phyloP scores from a whole-genome alignment of 2,797 vertebrate genomes.

The Notolepis coatsorum region DNA sequence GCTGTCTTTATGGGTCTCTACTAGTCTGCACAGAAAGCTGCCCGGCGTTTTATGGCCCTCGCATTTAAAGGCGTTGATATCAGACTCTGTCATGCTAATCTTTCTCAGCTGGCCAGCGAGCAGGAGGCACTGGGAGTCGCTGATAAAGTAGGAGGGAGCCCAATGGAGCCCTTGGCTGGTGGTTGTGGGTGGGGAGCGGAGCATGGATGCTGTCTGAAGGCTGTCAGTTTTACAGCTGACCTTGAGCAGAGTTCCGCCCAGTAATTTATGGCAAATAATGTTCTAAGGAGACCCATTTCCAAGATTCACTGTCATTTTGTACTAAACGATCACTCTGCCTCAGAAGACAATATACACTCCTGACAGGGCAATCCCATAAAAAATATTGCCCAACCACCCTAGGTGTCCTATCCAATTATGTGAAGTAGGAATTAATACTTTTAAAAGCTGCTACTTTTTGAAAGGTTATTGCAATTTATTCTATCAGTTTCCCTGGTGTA shows the following conservation, averaged over 20 bases:
- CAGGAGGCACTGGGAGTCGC: conserved; percentile 61
- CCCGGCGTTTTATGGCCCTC: conserved; percentile 22
- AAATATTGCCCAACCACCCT: conserved; percentile 85
- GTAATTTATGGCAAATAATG: conserved; percentile 89
- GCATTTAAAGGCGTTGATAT: conserved; percentile 46
- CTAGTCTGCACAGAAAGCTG: conserved; percentile 19
- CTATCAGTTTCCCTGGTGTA: conserved; percentile 80
- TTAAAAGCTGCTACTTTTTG: conserved; percentile 91
- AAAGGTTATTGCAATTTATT: conserved; percentile 91
- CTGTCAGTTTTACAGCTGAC: conserved; percentile 82
- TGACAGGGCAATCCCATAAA: conserved; percentile 90
- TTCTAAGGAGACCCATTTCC: conserved; percentile 87
- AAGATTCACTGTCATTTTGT: conserved; percentile 92
- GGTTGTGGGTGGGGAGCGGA: conserved; percentile 52
- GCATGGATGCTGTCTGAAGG: conserved; percentile 72
- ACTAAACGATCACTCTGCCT: conserved; percentile 84
- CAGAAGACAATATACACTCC: conserved; percentile 87
- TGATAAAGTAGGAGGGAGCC: conserved; percentile 44
- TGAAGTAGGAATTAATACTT: conserved; percentile 92
- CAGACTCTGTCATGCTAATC: conserved; percentile 66
- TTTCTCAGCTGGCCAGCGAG: conserved; percentile 59
- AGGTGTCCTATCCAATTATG: conserved; percentile 92
- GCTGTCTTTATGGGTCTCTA: conserved; percentile 37
- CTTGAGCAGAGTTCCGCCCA: conserved; percentile 83
- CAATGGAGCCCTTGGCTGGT: conserved; percentile 48